Evolutionary conservation across 2,113 vertebrate genomes (phyloP).

Genomic region (Harpagus bidentatus): DNA sequence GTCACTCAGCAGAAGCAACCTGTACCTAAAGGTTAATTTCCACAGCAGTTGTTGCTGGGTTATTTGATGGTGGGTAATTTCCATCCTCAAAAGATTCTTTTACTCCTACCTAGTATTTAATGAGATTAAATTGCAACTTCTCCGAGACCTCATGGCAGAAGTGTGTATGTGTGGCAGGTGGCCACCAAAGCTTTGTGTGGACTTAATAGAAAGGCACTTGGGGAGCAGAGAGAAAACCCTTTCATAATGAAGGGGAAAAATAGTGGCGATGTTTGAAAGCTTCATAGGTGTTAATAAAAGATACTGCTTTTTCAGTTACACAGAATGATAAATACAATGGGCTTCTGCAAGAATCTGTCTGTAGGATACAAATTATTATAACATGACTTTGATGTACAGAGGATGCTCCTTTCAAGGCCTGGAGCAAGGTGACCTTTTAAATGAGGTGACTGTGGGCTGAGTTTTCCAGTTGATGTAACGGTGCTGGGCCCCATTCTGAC

Average conservation of each 20-base stretch:
- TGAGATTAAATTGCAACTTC: constrained; percentile 54
- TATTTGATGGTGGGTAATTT: constrained; percentile 56
- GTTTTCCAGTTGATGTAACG: not conserved
- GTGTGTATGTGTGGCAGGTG: constrained; percentile 50
- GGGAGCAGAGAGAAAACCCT: constrained; percentile 37
- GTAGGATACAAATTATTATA: constrained; percentile 18
- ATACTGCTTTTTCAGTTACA: constrained; percentile 21
- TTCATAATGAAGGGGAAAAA: constrained; percentile 50
- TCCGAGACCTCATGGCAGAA: not conserved
- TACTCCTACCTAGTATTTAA: constrained; percentile 48
- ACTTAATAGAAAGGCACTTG: constrained; percentile 34
- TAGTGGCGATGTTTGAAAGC: constrained; percentile 16
- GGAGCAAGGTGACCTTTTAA: not conserved
- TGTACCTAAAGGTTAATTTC: constrained; percentile 58
- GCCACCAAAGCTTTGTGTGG: constrained; percentile 45
- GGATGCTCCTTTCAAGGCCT: not conserved
- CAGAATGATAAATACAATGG: constrained; percentile 55
- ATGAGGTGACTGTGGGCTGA: not conserved
- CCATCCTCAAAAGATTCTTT: constrained; percentile 37
- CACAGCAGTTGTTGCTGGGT: constrained; percentile 23
- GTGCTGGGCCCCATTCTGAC: not conserved
- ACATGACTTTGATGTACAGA: not conserved
- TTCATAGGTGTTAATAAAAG: constrained; percentile 52
- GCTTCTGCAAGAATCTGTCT: not conserved
- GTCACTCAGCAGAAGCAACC: constrained; percentile 28